A percentile compares a stretch with the other conserved stretches of the same genome.
These are phyloP conservation scores for Lasius fuliginosus DNA, from an alignment of 2,888 invertebrate species.

Conservation along the genomic window DNA sequence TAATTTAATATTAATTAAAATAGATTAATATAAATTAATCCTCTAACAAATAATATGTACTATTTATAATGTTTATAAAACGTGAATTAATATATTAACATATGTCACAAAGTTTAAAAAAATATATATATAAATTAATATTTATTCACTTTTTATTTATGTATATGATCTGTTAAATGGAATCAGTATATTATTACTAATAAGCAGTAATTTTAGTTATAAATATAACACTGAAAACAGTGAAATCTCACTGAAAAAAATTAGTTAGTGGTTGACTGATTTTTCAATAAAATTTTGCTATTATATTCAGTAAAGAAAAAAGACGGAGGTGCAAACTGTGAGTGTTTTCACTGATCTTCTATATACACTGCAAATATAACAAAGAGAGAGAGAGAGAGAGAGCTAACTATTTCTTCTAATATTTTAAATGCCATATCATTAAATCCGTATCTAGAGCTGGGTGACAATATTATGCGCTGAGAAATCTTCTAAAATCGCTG, in stretches of 20 bases:
- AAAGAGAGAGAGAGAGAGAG: background rate
- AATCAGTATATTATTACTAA: background rate
- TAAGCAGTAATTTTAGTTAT: background rate
- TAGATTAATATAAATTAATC: background rate
- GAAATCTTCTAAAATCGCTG: conserved; percentile 65
- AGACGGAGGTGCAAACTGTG: background rate
- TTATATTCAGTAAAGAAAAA: background rate
- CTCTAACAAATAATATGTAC: background rate
- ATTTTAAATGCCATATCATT: background rate
- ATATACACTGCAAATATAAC: conserved; percentile 3
- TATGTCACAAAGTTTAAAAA: background rate
- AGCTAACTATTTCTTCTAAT: background rate
- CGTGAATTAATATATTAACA: background rate
- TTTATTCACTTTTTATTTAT: background rate
- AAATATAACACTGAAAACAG: background rate
- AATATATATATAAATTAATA: background rate
- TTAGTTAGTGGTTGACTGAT: too few species aligned
- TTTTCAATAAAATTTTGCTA: background rate
- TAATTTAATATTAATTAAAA: background rate
- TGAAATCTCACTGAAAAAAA: background rate
- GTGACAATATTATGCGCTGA: conserved; percentile 7
- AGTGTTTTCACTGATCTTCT: background rate
- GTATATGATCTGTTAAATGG: background rate
- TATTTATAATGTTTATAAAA: background rate
- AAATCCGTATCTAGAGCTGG: background rate